Conservation (phyloP, 2,888 invertebrate genomes). For the Stenotaenia linearis region DNA sequence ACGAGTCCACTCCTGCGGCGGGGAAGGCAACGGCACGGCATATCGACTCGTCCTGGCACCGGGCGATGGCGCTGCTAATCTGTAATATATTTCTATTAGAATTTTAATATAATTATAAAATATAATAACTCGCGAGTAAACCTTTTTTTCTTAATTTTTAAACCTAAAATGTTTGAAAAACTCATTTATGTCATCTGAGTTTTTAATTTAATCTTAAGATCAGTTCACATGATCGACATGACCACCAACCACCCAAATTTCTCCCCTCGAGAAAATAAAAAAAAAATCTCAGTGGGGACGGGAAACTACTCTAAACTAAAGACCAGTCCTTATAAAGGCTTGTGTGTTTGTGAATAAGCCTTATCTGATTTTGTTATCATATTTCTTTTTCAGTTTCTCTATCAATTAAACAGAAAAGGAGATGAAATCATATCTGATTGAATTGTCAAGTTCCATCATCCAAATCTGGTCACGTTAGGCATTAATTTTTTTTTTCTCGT, state of each 20-base stretch:
- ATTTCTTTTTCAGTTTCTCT: not conserved
- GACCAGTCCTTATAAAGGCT: not conserved
- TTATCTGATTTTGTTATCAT: not conserved
- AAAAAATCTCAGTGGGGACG: not conserved
- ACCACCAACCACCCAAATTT: not conserved
- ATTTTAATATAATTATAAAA: not conserved
- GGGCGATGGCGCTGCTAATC: not conserved
- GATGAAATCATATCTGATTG: not conserved
- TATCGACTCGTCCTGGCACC: not conserved
- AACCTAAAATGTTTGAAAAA: too few relatives aligned
- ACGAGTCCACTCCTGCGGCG: not conserved
- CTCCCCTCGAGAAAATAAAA: not conserved
- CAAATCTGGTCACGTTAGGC: not conserved
- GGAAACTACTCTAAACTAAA: not conserved
- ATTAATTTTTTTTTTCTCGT: too few relatives aligned
- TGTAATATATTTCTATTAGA: not conserved
- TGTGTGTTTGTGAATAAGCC: not conserved
- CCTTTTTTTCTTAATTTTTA: too few relatives aligned
- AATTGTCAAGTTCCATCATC: not conserved
- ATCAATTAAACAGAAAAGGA: conserved; percentile 16
- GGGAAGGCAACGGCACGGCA: not conserved
- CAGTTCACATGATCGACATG: not conserved
- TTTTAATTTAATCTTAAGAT: not conserved
- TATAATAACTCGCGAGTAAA: too few relatives aligned
- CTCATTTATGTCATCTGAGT: not conserved